phyloP scores from a whole-genome alignment of 2,113 vertebrate species.

The Podarcis cretensis region DNA sequence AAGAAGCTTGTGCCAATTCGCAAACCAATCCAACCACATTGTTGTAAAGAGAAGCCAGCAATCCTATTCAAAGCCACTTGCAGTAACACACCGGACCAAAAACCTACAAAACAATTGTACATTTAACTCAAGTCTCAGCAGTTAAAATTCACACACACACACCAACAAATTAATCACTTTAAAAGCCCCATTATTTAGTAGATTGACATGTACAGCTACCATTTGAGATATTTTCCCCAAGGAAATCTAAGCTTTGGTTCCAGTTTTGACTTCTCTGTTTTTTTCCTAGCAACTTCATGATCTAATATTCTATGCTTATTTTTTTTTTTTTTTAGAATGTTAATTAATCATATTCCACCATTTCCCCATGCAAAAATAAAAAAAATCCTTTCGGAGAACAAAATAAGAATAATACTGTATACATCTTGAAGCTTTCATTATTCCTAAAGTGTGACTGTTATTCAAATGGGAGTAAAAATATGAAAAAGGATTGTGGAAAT shows the following conservation, averaged over 20 bases:
- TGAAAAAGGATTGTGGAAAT: no score
- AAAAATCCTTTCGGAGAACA: background rate
- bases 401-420: background rate
- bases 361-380: background rate
- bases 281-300: background rate
- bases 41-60: background rate
- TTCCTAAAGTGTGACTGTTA: no score
- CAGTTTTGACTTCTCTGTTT: no score
- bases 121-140: background rate
- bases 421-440: background rate
- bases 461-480: background rate
- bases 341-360: background rate
- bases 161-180: background rate
- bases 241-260: background rate
- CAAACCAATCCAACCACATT: background rate
- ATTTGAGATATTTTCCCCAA: background rate
- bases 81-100: background rate
- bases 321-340: background rate
- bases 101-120: background rate
- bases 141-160: background rate
- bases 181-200: background rate
- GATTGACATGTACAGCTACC: background rate
- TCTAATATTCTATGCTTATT: background rate
- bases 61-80: background rate
- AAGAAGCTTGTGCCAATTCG: background rate